Base-by-base conservation (phyloP, 1,140 invertebrate species). In the Neuroterus valhalla region DNA sequence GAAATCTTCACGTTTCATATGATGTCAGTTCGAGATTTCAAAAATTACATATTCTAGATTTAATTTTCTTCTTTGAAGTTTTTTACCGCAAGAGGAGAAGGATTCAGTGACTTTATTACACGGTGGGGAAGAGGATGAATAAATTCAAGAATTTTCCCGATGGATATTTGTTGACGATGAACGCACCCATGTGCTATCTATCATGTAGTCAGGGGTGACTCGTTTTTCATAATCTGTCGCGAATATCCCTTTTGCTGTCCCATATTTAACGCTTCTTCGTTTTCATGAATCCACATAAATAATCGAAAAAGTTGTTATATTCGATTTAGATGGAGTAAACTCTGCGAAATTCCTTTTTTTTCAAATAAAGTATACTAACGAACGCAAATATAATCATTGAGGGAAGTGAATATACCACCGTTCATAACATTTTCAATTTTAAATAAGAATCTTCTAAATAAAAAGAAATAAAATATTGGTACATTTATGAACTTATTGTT, bases 221-320 rank as follows among this genome's bases (percentile, higher is more conserved):
- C 55, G 55, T 62, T 62, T 62, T 62, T 62, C 55, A 62, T 62
- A 62, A 62, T 62, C 55, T 62, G 55, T 62, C 55, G 55, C 55
- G 55, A 62, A 23, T 62, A 62, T 26, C 55, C 55, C 55, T 62
- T 62, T 62, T 62, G 15, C 55, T 62, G 55, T 62, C 55, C 55
- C 55, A 62, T 62, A 62, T 62, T 62, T 62, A 62, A 62, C 55
- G 55, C 21, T 38, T 38, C 26, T 62, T 62, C 21, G 23, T 62
- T 38, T 62, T 4, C 55, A 62, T 14, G 14, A 17, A 62, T 62
- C 31, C 23, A 31, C 21, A 62, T 17, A 62, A 62, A 62, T 26
- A 62, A 2, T 62, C 31, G 23, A 23, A 8, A 62, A 62, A 14
- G 55, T 38, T 26, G 26, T 62, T 62, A 62, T 62, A 23, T 62